A percentile compares a stretch with the other conserved stretches of the same genome.
Evolutionary conservation across 2,888 invertebrate species (phyloP).

Genomic region (Athrips mouffetella): DNA sequence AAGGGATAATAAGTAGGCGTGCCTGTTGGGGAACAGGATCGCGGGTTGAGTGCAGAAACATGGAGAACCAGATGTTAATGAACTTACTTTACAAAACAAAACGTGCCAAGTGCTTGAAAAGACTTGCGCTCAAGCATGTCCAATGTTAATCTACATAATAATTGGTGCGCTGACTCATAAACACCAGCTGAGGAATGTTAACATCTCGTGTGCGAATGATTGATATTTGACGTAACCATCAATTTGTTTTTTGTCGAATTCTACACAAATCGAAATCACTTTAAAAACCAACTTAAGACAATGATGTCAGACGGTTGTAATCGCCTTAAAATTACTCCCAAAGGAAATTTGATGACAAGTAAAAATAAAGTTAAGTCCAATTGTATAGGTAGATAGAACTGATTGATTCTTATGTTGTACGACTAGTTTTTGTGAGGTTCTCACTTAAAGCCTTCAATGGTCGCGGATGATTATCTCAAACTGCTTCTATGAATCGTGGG

Average conservation of each 20-base stretch:
- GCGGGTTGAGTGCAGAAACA: neutral
- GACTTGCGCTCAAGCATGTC: conserved; percentile 30
- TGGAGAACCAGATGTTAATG: conserved; percentile 30
- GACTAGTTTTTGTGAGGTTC: conserved; percentile 48
- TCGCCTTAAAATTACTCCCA: conserved; percentile 15
- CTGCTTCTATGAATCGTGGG: conserved; percentile 31
- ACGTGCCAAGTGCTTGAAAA: conserved; percentile 24
- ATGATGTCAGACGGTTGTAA: conserved; percentile 16
- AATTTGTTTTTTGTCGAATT: conserved; percentile 37
- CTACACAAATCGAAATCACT: conserved; percentile 17
- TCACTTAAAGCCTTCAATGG: conserved; percentile 42
- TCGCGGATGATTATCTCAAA: conserved; percentile 40
- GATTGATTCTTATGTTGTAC: conserved; percentile 40
- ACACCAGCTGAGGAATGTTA: conserved; percentile 33
- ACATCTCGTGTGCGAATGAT: conserved; percentile 32
- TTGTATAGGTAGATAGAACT: conserved; percentile 20
- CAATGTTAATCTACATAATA: conserved; percentile 48
- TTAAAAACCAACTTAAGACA: conserved; percentile 12
- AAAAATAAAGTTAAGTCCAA: too few relatives aligned
- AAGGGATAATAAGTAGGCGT: conserved; percentile 5
- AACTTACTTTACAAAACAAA: conserved; percentile 32
- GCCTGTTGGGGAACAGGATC: neutral
- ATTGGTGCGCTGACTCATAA: conserved; percentile 34
- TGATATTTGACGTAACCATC: conserved; percentile 43
- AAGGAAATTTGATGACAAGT: conserved; percentile 12